Evolutionary conservation across 2,888 invertebrate genomes (phyloP).

Genomic region (Andricus curvator): DNA sequence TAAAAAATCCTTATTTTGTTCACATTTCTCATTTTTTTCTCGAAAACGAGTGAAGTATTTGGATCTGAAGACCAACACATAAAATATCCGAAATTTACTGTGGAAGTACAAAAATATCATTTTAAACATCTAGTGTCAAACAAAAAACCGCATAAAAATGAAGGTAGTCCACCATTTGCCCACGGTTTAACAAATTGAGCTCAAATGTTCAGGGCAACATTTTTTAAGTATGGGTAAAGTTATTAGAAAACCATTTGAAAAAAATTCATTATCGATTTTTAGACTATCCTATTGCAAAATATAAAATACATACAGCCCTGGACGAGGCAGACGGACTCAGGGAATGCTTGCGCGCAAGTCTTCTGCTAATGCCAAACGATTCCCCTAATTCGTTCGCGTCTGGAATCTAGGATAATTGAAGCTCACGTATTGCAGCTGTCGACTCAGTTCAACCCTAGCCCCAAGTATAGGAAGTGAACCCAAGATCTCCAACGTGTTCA

Average conservation of each 20-base stretch:
- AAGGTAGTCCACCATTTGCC: background rate
- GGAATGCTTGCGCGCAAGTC: constrained; percentile 34
- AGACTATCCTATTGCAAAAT: background rate
- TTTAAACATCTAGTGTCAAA: no score
- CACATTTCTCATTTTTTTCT: no score
- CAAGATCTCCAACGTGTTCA: background rate
- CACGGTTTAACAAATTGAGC: background rate
- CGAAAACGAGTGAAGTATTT: no score
- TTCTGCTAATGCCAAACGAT: constrained; percentile 33
- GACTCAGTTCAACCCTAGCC: background rate
- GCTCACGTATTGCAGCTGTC: background rate
- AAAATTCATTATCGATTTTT: background rate
- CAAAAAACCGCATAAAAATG: background rate
- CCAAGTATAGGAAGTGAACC: background rate
- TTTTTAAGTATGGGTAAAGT: background rate
- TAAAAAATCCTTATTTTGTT: no score
- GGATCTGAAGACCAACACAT: background rate
- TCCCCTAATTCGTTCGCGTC: constrained; percentile 33
- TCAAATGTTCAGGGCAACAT: background rate
- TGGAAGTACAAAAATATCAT: no score
- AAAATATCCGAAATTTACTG: background rate
- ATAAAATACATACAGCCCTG: constrained; percentile 24
- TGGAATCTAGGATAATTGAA: constrained; percentile 24
- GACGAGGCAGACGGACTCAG: background rate
- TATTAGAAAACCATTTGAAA: background rate